Evolutionary conservation across 1,140 invertebrate species (phyloP).

Genomic region (Coptotermes formosanus): DNA sequence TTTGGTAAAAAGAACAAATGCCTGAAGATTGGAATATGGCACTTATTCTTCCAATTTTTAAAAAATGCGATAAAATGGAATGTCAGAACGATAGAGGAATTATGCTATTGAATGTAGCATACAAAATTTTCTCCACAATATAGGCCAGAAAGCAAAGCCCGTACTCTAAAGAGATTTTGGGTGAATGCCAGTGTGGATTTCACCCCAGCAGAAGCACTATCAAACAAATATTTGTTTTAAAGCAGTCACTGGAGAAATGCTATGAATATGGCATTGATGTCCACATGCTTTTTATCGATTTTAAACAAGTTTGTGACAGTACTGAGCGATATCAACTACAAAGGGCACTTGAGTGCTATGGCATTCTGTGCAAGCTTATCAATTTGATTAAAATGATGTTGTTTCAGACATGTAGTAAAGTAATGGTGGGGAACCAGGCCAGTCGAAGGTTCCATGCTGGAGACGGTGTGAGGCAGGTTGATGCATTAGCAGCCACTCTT

Average conservation of each 20-base stretch:
- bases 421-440: too few relatives aligned
- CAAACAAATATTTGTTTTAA: constrained; percentile 36
- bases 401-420: not conserved
- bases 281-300: constrained; percentile 37
- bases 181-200: constrained; percentile 38
- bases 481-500: constrained; percentile 31
- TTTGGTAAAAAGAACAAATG: too few relatives aligned
- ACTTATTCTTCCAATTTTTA: too few relatives aligned
- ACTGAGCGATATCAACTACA: constrained; percentile 22
- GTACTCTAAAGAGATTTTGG: constrained; percentile 31
- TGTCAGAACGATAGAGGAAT: not conserved
- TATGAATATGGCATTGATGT: constrained; percentile 32
- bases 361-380: constrained; percentile 29
- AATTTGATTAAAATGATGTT: too few relatives aligned
- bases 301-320: constrained; percentile 37
- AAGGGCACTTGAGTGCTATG: not conserved
- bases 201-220: constrained; percentile 31
- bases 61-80: not conserved
- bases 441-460: not conserved
- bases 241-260: constrained; percentile 31
- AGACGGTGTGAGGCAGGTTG: constrained; percentile 35
- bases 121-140: not conserved
- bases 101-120: not conserved
- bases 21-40: too few relatives aligned
- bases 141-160: not conserved